A percentile compares a stretch with the other conserved stretches of the same genome.
Evolutionary conservation across 2,888 invertebrate species (phyloP).

Genomic region (Drosophila sordidula): DNA sequence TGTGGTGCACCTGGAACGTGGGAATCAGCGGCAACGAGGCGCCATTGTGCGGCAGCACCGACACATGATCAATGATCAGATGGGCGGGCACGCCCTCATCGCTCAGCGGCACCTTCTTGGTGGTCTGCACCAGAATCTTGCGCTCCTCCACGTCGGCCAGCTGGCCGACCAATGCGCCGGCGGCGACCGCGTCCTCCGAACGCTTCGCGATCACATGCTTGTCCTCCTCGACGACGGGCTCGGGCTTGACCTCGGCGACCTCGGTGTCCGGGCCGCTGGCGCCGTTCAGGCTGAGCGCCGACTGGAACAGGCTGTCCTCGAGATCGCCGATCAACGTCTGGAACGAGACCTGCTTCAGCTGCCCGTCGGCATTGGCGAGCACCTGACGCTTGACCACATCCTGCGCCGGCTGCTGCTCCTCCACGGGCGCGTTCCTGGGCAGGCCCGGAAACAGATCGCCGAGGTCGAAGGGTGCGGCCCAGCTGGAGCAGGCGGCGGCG

Average conservation of each 20-base stretch:
- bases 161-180: neutral
- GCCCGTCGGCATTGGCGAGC: conserved; percentile 58
- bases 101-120: conserved; percentile 67
- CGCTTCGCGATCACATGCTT: conserved; percentile 57
- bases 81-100: conserved; percentile 71
- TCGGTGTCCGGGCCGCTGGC: conserved; percentile 61
- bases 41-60: conserved; percentile 71
- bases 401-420: conserved; percentile 33
- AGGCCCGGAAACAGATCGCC: conserved; percentile 61
- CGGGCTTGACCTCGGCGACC: conserved; percentile 56
- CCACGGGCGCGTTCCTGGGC: conserved; percentile 32
- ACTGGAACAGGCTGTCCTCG: conserved; percentile 78
- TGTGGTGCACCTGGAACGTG: conserved; percentile 76
- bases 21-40: conserved; percentile 67
- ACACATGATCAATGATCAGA: conserved; percentile 81
- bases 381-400: conserved; percentile 74
- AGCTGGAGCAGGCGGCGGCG: conserved; percentile 28
- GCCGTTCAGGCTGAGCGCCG: conserved; percentile 75
- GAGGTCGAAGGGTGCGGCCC: conserved; percentile 66
- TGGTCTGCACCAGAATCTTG: conserved; percentile 70
- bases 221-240: conserved; percentile 6
- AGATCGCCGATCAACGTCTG: conserved; percentile 79
- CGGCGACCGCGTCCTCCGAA: conserved; percentile 35
- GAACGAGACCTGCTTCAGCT: conserved; percentile 78
- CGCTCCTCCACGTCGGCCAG: conserved; percentile 45